Conservation (phyloP, 2,888 invertebrate species). For the Rhogogaster chlorosoma region DNA sequence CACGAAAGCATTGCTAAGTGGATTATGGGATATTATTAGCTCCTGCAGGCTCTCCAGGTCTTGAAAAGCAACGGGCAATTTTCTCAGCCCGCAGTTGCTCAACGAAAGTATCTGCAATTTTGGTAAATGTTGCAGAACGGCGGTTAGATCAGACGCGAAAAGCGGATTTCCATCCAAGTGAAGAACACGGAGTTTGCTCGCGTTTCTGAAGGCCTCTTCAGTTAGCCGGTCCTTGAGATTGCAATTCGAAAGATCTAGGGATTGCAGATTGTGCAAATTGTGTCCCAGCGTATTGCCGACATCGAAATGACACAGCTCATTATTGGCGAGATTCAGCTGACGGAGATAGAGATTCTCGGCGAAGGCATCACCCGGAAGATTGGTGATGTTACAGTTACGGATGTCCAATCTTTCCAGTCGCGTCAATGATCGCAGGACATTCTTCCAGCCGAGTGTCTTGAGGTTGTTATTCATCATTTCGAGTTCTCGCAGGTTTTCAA, state of each 20-base stretch:
- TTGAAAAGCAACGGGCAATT: slow-evolving; percentile 84
- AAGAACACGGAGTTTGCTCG: slow-evolving; percentile 83
- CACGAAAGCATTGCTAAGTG: slow-evolving; percentile 84
- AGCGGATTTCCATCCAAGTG: slow-evolving; percentile 85
- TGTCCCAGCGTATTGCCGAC: slow-evolving; percentile 83
- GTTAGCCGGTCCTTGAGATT: slow-evolving; percentile 84
- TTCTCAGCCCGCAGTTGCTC: slow-evolving; percentile 84
- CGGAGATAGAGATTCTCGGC: slow-evolving; percentile 83
- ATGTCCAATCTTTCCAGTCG: slow-evolving; percentile 84
- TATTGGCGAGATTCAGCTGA: slow-evolving; percentile 83
- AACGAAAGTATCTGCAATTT: slow-evolving; percentile 84
- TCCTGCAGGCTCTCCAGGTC: slow-evolving; percentile 84
- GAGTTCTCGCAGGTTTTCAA: slow-evolving; percentile 82
- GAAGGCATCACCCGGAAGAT: slow-evolving; percentile 84
- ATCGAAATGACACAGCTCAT: slow-evolving; percentile 83
- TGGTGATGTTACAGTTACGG: slow-evolving; percentile 81
- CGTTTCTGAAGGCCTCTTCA: slow-evolving; percentile 85
- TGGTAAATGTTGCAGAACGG: slow-evolving; percentile 83
- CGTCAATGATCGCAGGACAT: slow-evolving; percentile 81
- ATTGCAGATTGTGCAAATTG: slow-evolving; percentile 83
- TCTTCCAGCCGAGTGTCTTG: slow-evolving; percentile 81
- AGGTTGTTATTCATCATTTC: slow-evolving; percentile 83
- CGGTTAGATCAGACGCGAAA: slow-evolving; percentile 84
- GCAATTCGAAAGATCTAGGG: slow-evolving; percentile 85
- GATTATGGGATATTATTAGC: slow-evolving; percentile 86